Evolutionary conservation across 2,888 invertebrate genomes (phyloP), one percentile per base, ranked within the genome.

Genomic region (Mongoloraphidia duomilia): DNA sequence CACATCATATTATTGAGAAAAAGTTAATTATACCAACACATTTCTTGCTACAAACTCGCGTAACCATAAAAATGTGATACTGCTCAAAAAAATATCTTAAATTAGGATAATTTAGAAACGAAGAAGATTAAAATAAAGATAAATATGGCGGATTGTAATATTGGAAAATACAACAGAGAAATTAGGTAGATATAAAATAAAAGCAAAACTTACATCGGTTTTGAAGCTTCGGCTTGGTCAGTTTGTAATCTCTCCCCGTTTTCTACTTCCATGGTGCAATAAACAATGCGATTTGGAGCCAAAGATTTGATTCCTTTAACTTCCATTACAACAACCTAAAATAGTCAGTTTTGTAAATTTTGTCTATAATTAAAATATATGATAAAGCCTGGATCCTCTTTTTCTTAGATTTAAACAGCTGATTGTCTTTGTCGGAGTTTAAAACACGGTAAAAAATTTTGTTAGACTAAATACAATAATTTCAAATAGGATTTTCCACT

Each of bases 231-330:
- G 1, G 97, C 97, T 71, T 97, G 97, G 71, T 97, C 98, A 2
- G 98, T 98, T 72, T 98, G 97, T 52, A 98, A 75, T 68, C 98
- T 98, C 65, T 96, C 95, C 41, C 96, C 95, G 53, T 94, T 96
- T 70, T 99, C 98, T 37, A 98, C 95, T 72, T 99, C 98, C 98
- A 98, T 99, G 17, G 97, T 98, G 70, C 98, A 99, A 72, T 98
- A 98, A 46, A 98, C 96, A 66, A 98, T 96, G 63, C 96, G 82
- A 75, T 95, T 97, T 36, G 93, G 88, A 54, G 95, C 87, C 63
- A 99, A 74, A 48, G 94, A 93, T 72, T 96, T 97, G 57, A 98
- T 76, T 58, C 95, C 95, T 70, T 96, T 93, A 48, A 98, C 97
- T 75, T 99, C 97, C 90, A 97, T 94, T 49, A 98, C 97, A 63